phyloP scores from a whole-genome alignment of 1,140 invertebrate genomes.

The Medauroidea extradentata region DNA sequence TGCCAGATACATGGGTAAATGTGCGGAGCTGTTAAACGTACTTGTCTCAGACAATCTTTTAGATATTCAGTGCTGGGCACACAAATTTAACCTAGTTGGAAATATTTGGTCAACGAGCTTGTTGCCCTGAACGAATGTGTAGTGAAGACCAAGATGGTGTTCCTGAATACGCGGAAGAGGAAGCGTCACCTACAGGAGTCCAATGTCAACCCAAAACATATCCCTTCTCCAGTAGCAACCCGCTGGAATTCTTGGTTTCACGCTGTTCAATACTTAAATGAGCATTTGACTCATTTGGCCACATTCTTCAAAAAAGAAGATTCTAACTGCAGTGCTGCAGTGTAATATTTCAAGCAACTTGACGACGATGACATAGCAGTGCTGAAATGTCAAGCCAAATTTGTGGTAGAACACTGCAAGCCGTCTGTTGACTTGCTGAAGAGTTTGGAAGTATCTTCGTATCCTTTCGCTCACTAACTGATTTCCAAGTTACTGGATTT shows the following conservation, averaged over 20 bases:
- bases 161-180: conserved; percentile 5
- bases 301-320: no score
- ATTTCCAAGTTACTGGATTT: no score
- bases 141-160: not conserved
- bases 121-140: conserved; percentile 1
- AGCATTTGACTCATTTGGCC: not conserved
- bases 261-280: not conserved
- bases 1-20: conserved; percentile 9
- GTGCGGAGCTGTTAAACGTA: not conserved
- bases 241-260: conserved; percentile 4
- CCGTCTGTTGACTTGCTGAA: no score
- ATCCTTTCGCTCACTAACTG: no score
- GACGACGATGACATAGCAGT: no score
- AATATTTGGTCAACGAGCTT: conserved; percentile 1
- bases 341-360: no score
- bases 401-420: no score
- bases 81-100: conserved; percentile 1
- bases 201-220: not conserved
- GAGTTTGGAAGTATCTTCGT: no score
- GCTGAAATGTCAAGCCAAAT: no score
- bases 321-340: no score
- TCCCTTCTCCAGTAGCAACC: conserved; percentile 1
- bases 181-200: not conserved
- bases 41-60: not conserved
- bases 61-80: conserved; percentile 4